Base-by-base conservation (phyloP, 1,140 invertebrate genomes). In the Bombus pyrosoma region DNA sequence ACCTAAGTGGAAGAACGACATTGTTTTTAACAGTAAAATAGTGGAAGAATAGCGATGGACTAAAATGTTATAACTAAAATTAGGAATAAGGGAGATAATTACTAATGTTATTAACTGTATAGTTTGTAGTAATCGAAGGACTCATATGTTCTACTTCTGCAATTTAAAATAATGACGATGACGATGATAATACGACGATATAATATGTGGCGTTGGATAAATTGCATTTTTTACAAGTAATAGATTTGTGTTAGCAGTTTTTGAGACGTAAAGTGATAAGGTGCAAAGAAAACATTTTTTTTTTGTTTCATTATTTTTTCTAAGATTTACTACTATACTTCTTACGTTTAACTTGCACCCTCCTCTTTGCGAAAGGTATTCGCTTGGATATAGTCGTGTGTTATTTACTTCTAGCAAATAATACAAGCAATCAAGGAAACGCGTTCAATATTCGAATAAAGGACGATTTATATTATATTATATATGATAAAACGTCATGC, bases 101-200 rank as follows among this genome's bases (percentile, higher is more conserved):
- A 91, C 88, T 91, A 92, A 92, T 88, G 89, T 92, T 93, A 93
- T 91, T 93, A 90, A 92, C 90, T 93, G 91, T 92, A 92, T 92
- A 93, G 89, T 92, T 86, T 79, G 89, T 92, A 91, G 87, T 73
- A 92, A 74, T 77, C 83, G 81, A 86, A 77, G 68, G 83, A 86
- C 87, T 87, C 85, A 62, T 85, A 80, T 74, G 87, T 87, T 66
- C 75, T 78, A 82, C 86, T 87, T 75, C 71, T 82, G 72, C 77
- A 71, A 73, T 66, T 72, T 64, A 72, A 71, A 62, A 78, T 73
- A 66, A 68, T 47, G 59, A 71, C 74, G 74, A 77, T 34, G 72
- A 75, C 71, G 80, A 87, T 80, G 69, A 88, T 83, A 64, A 87
- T 76, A 81, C 59, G 53, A 57, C 25, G 80, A 71, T 72, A 39